Base-by-base conservation (phyloP, 2,113 vertebrate species). In the Heterochromis multidens region DNA sequence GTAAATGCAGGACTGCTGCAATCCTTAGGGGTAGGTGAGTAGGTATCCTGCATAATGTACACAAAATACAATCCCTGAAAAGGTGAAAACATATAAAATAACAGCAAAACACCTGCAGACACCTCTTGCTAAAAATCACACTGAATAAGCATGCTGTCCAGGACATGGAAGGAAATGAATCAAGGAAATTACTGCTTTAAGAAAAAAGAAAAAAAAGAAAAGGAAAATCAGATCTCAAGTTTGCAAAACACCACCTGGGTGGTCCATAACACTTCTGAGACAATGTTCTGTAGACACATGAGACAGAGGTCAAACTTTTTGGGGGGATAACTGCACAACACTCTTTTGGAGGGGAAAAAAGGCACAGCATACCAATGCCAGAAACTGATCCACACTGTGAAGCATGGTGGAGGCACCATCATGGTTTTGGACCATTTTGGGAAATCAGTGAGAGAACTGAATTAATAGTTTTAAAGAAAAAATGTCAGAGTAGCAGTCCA, bases 101-200 rank as follows among this genome's bases (percentile, higher is more conserved):
- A 46, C 16, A 1, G 27, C 16, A 19, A 72, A 72, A 29, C 37
- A 46, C 23, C 65, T 46, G 23, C 8, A 46, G 8, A 7, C 14
- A 19, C 46, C 17, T 1, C 8, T 27, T 70, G 14, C 9, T 35
- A 62, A 35, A 62, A 62, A 61, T 21, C 31, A 1, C 1, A 35
- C 4, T 10, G 16, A 19, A 31, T 3, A 31, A 31, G 5, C 21
- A 33, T 21, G 10, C 8, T 62, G 6, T 3, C 14, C 14, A 60
- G 27, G 35, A 25, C 62, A 16, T 0, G 2, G 35, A 25, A 43
- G 35, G 12, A 5, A 40, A 40, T 4, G 0, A 0, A 37, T 5
- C 2, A 37, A 67, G 40, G 21, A 40, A 40, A 21, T 25, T n/a
- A 43, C n/a, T 40, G 35, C 33, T 65, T n/a, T n/a, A n/a, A n/a